Conservation (phyloP, 2,797 vertebrate genomes). For the Yasuhikotakia modesta region DNA sequence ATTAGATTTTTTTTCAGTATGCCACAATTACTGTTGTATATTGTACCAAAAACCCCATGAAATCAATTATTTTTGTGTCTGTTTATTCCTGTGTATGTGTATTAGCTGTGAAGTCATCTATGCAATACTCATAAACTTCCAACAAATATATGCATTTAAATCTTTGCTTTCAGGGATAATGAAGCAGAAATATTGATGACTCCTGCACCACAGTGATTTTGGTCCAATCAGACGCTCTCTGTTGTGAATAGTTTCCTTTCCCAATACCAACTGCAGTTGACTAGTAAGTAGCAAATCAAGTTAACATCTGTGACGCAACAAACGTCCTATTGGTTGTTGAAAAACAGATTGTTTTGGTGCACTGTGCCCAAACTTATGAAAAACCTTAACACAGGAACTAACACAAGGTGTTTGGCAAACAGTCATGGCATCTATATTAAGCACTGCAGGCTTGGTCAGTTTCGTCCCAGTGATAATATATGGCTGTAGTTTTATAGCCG, state of each 20-base stretch:
- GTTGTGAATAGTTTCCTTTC: too few relatives aligned
- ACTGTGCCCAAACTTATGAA: background rate
- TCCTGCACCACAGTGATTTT: too few relatives aligned
- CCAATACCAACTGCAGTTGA: too few relatives aligned
- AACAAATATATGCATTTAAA: background rate
- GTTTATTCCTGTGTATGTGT: too few relatives aligned
- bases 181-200: too few relatives aligned
- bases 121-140: background rate
- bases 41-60: too few relatives aligned
- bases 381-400: background rate
- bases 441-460: background rate
- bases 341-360: background rate
- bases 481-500: conserved; percentile 33
- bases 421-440: background rate
- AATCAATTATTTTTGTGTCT: too few relatives aligned
- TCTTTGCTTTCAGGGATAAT: background rate
- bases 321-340: too few relatives aligned
- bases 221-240: too few relatives aligned
- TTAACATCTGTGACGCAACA: too few relatives aligned
- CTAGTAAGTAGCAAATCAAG: background rate
- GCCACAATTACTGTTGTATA: background rate
- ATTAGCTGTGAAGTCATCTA: background rate
- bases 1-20: conserved; percentile 1
- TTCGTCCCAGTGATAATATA: conserved; percentile 22
- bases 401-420: background rate